Base-by-base conservation (phyloP, 1,140 invertebrate genomes). In the Episyrphus balteatus region DNA sequence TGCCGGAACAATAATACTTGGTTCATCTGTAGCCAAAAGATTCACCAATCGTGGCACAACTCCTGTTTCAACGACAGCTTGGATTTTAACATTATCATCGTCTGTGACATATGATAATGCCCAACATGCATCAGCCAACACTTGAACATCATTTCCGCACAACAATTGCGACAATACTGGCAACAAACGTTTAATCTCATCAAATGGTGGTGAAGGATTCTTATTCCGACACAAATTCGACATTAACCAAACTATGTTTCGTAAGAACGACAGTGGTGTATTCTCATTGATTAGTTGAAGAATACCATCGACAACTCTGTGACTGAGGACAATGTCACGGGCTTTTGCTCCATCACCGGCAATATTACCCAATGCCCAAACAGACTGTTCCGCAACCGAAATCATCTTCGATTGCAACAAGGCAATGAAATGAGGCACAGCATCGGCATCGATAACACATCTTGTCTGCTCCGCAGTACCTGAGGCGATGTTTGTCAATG, bases 281-380 rank as follows among this genome's bases (percentile, higher is more conserved):
- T 78, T 70, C n/a, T 76, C 72, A 44, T 74, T 76, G 43, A 88
- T 76, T 14, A 87, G 70, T 1, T 70, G 66, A 21, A 91, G 57
- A n/a, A 92, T 68, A 31, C 78, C 75, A 18, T 77, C 70, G 52
- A 91, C 70, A 33, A 81, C 76, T 18, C 78, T 78, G 39, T 74
- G 59, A 1, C 62, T 55, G 10, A 91, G 74, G 42, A 93, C 87
- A 39, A 82, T 71, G 71, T 94, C 88, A 34, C 90, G 73, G 5
- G 83, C 75, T 17, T 62, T 56, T 1, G 88, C 74, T 2, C 90
- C 88, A 70, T 93, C 85, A 56, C 92, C 94, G 51, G 94, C 94
- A 61, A 98, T 95, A 70, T 98, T 98, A 54, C 94, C 94, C 18
- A 99, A 71, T 6, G 94, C 94, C 95, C 95, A 99, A 1, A 98